These are phyloP conservation scores for Ophion obscuratus DNA, from an alignment of 2,888 invertebrate genomes.

Conservation along the genomic window DNA sequence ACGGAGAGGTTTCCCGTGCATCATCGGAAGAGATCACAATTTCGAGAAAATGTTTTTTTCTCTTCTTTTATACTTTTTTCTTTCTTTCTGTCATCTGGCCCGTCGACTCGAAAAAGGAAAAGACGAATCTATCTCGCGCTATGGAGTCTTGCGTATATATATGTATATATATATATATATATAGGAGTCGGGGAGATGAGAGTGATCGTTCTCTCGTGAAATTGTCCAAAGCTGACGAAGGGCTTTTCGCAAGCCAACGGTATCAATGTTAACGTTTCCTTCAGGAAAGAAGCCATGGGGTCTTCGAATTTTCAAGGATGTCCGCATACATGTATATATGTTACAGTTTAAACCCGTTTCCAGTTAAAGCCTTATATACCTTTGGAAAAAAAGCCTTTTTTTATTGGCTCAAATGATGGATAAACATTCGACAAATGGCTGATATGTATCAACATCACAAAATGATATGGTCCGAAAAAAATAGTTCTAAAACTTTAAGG, in stretches of 20 bases:
- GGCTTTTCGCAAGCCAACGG: constrained; percentile 57
- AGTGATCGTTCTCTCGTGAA: constrained; percentile 66
- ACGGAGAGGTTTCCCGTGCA: constrained; percentile 32
- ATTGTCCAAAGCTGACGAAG: constrained; percentile 67
- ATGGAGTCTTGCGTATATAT: constrained; percentile 9
- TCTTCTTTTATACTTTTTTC: not conserved
- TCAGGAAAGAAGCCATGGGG: constrained; percentile 46
- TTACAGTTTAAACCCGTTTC: too few relatives aligned
- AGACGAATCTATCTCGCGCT: constrained; percentile 44
- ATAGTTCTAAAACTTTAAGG: too few relatives aligned
- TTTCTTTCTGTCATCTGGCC: constrained; percentile 28
- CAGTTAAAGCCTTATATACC: too few relatives aligned
- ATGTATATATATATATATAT: not conserved
- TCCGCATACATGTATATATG: not conserved
- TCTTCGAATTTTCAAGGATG: constrained; percentile 17
- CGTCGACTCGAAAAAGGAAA: constrained; percentile 19
- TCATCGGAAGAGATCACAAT: constrained; percentile 41
- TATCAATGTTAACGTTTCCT: constrained; percentile 52
- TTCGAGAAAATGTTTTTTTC: constrained; percentile 51
- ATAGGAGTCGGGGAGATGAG: constrained; percentile 43
- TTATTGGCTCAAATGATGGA: too few relatives aligned
- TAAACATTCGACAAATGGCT: too few relatives aligned
- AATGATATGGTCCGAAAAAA: too few relatives aligned
- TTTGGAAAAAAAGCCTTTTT: too few relatives aligned
- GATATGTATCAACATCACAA: too few relatives aligned